These are phyloP conservation scores for Alentia gelatinosa DNA, from an alignment of 2,888 invertebrate genomes.

Conservation along the genomic window DNA sequence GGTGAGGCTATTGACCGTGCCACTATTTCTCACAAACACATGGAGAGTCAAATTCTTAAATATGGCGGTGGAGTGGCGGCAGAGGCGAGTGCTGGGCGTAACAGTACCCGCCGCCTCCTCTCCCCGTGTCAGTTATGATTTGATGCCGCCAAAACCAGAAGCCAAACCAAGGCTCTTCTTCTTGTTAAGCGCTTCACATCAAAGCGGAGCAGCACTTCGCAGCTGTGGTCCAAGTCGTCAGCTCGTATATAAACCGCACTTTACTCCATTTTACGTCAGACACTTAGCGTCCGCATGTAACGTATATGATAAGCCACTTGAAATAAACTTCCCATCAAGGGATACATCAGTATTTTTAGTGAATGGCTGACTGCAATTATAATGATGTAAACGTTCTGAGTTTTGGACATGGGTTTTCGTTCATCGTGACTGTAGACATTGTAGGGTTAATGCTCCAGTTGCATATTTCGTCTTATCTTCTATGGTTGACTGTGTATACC, in stretches of 20 bases:
- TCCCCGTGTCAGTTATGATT: not conserved
- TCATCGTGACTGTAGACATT: too few species aligned
- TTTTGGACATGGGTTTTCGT: too few species aligned
- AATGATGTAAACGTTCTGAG: too few species aligned
- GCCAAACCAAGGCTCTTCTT: not conserved
- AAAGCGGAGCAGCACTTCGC: not conserved
- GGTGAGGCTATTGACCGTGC: not conserved
- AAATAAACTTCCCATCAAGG: too few species aligned
- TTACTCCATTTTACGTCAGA: not conserved
- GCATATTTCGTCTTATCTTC: too few species aligned
- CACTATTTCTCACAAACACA: not conserved
- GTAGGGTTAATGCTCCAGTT: too few species aligned
- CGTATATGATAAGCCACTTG: too few species aligned
- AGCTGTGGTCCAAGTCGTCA: conserved; percentile 29
- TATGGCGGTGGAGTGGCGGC: not conserved
- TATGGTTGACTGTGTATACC: too few species aligned
- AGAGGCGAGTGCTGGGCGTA: not conserved
- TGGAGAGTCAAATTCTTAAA: not conserved
- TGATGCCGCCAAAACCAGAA: not conserved
- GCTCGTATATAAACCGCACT: not conserved
- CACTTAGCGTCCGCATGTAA: too few species aligned
- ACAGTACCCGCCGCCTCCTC: not conserved
- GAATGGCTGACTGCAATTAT: too few species aligned
- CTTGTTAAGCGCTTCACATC: conserved; percentile 35
- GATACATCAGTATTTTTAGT: too few species aligned